Evolutionary conservation across 2,888 invertebrate genomes (phyloP).

Genomic region (Nymphalis polychloros): DNA sequence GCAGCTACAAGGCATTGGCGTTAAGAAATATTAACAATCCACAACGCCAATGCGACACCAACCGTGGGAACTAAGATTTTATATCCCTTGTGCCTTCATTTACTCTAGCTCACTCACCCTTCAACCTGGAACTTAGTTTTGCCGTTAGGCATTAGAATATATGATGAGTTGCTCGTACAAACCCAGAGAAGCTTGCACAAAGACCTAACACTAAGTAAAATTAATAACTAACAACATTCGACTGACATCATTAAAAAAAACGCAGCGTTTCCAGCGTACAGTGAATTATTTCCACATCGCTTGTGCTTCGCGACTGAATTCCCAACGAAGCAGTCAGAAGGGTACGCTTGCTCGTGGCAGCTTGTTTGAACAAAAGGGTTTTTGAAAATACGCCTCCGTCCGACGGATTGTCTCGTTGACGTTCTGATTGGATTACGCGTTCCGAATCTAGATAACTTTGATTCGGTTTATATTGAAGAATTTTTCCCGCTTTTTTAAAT

Average conservation of each 20-base stretch:
- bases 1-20: too few species aligned
- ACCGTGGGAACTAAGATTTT: too few species aligned
- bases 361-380: slow-evolving; percentile 77
- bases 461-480: slow-evolving; percentile 19
- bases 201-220: too few species aligned
- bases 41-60: too few species aligned
- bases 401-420: slow-evolving; percentile 48
- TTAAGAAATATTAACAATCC: too few species aligned
- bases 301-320: slow-evolving; percentile 56
- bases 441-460: slow-evolving; percentile 54
- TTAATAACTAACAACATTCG: too few species aligned
- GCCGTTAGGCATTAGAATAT: too few species aligned
- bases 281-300: slow-evolving; percentile 19
- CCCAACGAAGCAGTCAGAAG: slow-evolving; percentile 69
- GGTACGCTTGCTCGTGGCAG: slow-evolving; percentile 68
- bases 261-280: slow-evolving; percentile 36
- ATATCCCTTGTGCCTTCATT: too few species aligned
- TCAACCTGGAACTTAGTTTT: too few species aligned
- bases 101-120: too few species aligned
- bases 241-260: slow-evolving; percentile 14
- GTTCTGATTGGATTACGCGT: slow-evolving; percentile 67
- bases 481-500: slow-evolving; percentile 13
- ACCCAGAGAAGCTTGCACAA: too few species aligned
- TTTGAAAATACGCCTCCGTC: slow-evolving; percentile 47
- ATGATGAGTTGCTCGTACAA: too few species aligned